Evolutionary conservation across 1,140 invertebrate genomes (phyloP).

Genomic region (Drosophila sulfurigaster): DNA sequence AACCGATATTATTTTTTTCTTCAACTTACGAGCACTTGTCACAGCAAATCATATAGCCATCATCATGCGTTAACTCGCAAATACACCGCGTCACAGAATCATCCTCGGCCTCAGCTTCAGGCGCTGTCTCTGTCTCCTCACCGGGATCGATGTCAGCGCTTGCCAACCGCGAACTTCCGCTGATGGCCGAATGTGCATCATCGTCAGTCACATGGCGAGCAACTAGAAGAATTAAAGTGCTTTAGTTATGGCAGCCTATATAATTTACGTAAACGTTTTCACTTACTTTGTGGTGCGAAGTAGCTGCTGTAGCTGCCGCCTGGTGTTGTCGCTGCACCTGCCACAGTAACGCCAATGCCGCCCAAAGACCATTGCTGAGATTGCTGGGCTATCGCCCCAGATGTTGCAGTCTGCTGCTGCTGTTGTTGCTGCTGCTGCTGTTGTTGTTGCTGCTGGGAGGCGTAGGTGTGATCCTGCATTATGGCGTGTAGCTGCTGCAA

Average conservation of each 20-base stretch:
- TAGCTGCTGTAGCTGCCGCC: constrained; percentile 43
- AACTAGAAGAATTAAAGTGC: constrained; percentile 46
- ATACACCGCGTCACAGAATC: constrained; percentile 96
- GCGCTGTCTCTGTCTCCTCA: constrained; percentile 95
- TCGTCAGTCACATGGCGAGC: constrained; percentile 85
- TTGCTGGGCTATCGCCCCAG: constrained; percentile 37
- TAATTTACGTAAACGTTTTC: not conserved
- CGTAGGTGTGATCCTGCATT: constrained; percentile 94
- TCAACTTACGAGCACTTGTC: constrained; percentile 90
- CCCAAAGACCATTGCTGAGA: constrained; percentile 78
- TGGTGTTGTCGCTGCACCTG: constrained; percentile 29
- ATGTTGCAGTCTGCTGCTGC: constrained; percentile 17
- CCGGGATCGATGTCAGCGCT: constrained; percentile 89
- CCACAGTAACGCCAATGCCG: constrained; percentile 72
- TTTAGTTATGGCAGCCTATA: not conserved
- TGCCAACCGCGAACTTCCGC: constrained; percentile 85
- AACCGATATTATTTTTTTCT: too few species aligned
- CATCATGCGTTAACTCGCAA: constrained; percentile 97
- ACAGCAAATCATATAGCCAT: constrained; percentile 99
- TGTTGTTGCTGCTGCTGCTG: constrained; percentile 34
- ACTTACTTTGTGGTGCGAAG: constrained; percentile 76
- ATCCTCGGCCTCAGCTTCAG: constrained; percentile 93
- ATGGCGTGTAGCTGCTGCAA: constrained; percentile 86
- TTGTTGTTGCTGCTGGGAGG: constrained; percentile 75
- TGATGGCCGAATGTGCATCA: constrained; percentile 89